Percentiles rank a stretch among this genome's conserved stretches.
These are phyloP conservation scores for Rhinopithecus roxellana DNA, from an alignment of 2,113 vertebrate genomes.

Conservation along the genomic window DNA sequence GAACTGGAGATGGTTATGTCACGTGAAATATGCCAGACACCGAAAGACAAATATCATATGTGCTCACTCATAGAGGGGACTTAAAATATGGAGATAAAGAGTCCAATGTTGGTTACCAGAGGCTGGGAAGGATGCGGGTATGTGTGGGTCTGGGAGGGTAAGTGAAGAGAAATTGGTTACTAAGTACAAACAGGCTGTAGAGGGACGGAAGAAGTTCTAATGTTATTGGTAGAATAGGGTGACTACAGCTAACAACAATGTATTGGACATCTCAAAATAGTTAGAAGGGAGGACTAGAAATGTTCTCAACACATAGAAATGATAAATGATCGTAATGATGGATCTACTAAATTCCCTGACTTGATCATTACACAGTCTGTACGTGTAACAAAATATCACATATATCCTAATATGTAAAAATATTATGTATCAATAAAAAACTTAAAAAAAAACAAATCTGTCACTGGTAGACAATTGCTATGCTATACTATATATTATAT, in stretches of 20 bases:
- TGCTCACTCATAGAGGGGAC: neutral
- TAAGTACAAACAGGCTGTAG: neutral
- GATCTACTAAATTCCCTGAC: neutral
- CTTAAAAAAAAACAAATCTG: neutral
- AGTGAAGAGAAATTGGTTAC: neutral
- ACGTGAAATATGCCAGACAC: neutral
- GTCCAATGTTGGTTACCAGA: neutral
- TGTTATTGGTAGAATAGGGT: neutral
- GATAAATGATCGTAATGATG: neutral
- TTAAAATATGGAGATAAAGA: neutral
- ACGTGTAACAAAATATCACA: neutral
- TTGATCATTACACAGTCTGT: neutral
- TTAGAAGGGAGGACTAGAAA: neutral
- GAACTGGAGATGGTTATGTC: neutral
- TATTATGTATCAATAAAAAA: neutral
- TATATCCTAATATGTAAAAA: neutral
- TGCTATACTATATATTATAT: neutral
- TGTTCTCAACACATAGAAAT: neutral
- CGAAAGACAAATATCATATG: neutral
- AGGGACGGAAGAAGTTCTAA: neutral
- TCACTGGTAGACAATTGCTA: accelerated
- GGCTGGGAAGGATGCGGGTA: neutral
- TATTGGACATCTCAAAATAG: neutral
- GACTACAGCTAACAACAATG: neutral
- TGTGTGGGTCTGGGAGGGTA: neutral